Percentiles rank a stretch among this genome's conserved stretches.
These are phyloP conservation scores for Edolisoma coerulescens DNA, from an alignment of 2,113 vertebrate species.

Conservation along the genomic window DNA sequence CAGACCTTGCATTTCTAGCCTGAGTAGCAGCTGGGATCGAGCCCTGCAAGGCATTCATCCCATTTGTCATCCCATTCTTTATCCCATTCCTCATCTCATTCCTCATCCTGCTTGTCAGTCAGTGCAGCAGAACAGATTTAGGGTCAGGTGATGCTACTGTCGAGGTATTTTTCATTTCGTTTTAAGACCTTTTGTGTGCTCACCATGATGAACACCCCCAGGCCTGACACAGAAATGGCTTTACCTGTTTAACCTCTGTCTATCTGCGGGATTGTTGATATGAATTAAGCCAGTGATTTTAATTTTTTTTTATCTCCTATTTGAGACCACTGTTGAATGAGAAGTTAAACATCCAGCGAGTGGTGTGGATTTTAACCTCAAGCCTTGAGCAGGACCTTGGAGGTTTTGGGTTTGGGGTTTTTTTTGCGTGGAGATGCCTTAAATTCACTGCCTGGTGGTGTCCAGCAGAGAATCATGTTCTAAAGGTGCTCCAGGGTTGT, in stretches of 20 bases:
- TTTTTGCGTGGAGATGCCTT: background rate
- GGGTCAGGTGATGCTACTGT: background rate
- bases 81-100: background rate
- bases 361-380: background rate
- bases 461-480: background rate
- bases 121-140: accelerated
- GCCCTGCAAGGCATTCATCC: background rate
- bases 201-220: background rate
- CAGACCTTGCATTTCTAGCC: background rate
- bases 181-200: background rate
- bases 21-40: background rate
- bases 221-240: background rate
- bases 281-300: background rate
- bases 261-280: background rate
- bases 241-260: background rate
- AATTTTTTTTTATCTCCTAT: background rate
- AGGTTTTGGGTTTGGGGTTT: background rate
- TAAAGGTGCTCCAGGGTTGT: background rate
- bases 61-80: background rate
- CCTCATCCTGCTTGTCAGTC: background rate
- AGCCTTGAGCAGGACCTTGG: background rate
- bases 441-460: background rate
- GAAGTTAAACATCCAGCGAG: background rate
- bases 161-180: background rate
- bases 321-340: background rate